Evolutionary conservation across 2,888 invertebrate genomes (phyloP).

Genomic region (Andrena haemorrhoa): DNA sequence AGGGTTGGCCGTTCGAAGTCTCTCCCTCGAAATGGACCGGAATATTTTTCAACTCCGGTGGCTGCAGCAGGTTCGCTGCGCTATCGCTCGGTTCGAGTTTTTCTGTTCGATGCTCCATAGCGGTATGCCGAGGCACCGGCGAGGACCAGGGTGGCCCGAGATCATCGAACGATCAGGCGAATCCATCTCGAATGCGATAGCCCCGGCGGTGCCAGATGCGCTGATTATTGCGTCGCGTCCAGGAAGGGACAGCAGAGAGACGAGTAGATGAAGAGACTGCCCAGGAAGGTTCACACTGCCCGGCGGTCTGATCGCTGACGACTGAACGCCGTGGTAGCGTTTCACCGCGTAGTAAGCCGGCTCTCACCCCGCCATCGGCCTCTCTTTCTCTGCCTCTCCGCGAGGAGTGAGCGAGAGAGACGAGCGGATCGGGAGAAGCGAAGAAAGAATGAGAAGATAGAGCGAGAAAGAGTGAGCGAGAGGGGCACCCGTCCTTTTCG

Average conservation of each 20-base stretch:
- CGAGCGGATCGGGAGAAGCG: constrained; percentile 61
- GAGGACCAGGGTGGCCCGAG: constrained; percentile 4
- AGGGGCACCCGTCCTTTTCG: constrained; percentile 78
- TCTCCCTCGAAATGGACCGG: neutral
- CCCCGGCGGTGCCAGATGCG: constrained; percentile 36
- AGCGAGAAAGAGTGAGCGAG: constrained; percentile 40
- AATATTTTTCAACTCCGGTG: neutral
- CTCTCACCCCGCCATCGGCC: constrained; percentile 75
- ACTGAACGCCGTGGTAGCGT: constrained; percentile 73
- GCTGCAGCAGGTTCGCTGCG: neutral
- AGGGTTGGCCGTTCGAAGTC: neutral
- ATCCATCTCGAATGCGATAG: constrained; percentile 43
- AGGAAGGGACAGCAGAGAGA: constrained; percentile 53
- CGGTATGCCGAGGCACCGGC: neutral
- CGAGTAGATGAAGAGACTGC: constrained; percentile 66
- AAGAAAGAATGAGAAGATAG: constrained; percentile 52
- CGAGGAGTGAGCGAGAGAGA: constrained; percentile 66
- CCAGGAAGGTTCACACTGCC: constrained; percentile 75
- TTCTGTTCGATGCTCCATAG: neutral
- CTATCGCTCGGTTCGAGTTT: constrained; percentile 15
- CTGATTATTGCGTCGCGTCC: constrained; percentile 42
- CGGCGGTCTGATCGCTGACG: constrained; percentile 76
- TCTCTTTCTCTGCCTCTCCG: constrained; percentile 68
- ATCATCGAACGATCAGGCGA: constrained; percentile 30
- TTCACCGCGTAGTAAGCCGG: constrained; percentile 73